Percentiles rank a stretch among this genome's conserved stretches.
These are phyloP conservation scores for Anguilla rostrata DNA, from an alignment of 2,113 vertebrate species.

Conservation along the genomic window DNA sequence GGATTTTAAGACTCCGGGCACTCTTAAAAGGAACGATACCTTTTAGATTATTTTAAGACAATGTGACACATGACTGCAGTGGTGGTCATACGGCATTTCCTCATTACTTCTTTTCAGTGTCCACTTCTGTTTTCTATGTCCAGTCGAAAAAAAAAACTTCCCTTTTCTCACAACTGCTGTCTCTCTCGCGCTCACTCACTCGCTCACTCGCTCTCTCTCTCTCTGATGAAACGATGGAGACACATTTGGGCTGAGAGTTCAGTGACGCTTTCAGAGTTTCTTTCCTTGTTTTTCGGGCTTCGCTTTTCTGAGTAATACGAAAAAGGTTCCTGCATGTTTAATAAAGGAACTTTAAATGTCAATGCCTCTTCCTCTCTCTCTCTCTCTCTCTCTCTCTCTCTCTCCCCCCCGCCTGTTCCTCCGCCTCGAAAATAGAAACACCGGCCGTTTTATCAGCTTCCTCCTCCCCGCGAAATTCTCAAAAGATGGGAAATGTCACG, in stretches of 20 bases:
- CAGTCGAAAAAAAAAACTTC: constrained; percentile 25
- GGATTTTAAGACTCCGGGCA: constrained; percentile 52
- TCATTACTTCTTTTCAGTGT: not conserved
- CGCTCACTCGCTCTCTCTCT: not conserved
- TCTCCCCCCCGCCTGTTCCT: not conserved
- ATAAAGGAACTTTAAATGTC: too few species aligned
- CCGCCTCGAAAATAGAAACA: constrained; percentile 15
- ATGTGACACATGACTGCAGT: not conserved
- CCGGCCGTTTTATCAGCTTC: not conserved
- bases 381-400: too few species aligned
- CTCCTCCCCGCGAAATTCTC: not conserved
- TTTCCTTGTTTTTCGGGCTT: too few species aligned
- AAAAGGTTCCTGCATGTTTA: too few species aligned
- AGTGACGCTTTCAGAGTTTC: too few species aligned
- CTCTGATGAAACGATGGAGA: not conserved
- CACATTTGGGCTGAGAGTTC: too few species aligned
- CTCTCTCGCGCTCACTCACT: not conserved
- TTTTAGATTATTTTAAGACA: not conserved
- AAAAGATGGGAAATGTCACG: not conserved
- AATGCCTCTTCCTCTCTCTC: too few species aligned
- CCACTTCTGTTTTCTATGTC: not conserved
- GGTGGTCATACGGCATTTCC: not conserved
- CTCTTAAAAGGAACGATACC: constrained; percentile 14
- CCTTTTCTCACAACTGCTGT: constrained; percentile 17
- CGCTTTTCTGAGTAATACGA: too few species aligned